Base-by-base conservation (phyloP, 2,113 vertebrate genomes). In the Notarius lentiginosus region DNA sequence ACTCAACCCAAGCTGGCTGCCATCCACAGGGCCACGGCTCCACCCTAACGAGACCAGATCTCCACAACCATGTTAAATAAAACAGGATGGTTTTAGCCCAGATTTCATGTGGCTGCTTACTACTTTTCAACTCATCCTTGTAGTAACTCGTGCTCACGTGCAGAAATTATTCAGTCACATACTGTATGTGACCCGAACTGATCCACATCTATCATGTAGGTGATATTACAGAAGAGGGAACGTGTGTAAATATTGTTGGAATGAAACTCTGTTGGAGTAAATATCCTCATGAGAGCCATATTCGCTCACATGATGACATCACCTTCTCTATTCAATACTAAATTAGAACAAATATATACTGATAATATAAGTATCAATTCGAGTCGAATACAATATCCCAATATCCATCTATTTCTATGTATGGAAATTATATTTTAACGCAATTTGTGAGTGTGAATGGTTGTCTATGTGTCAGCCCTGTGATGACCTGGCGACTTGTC, bases 1-100 rank as follows among this genome's bases (percentile, higher is more conserved):
- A 80, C 76, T 27, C 53, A 77, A 55, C 77, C 53, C 27, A 80
- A 58, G 53, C 27, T 20, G 75, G 24, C 75, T 60, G 53, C 79
- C 55, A 41, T 27, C 77, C 53, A 60, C 14, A 1, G 9, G 7
- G 27, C 77, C 53, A 34, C 18, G 3, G 30, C 5, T 80, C 79
- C 79, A 41, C 56, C 79, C 56, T 7, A 12, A 41, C 0, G 55
- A 60, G 79, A 20, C 56, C 18, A 2, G 20, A 60, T 60, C 79
- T 34, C 79, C 79, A 22, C 30, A 60, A 20, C 2, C 4, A 60
- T 6, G 9, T 20, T 11, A 60, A 34, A 60, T 58, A 58, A 56
- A 58, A 80, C 18, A 7, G 18, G 41, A 17, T 3, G 2, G 2
- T 58, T 79, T 80, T 60, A 80, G 77, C 18, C n/a, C 15, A 2